phyloP scores from a whole-genome alignment of 2,888 invertebrate species.

The Augochlorella aurata region DNA sequence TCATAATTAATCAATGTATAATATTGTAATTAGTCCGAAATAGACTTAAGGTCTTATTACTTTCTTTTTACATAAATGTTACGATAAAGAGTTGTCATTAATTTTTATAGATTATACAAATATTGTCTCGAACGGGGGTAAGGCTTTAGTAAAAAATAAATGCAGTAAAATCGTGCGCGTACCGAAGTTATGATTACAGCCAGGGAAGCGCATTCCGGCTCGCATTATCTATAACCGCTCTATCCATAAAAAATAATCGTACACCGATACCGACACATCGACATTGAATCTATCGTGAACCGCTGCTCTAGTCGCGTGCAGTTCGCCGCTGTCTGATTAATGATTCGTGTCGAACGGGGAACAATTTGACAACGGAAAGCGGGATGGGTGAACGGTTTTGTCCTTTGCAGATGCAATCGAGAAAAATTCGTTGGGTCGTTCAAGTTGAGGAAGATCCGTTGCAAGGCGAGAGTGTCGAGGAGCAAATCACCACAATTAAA shows the following conservation, averaged over 20 bases:
- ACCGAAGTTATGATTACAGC: conserved; percentile 9
- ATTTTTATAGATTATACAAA: background rate
- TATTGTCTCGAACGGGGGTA: background rate
- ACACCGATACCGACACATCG: conserved; percentile 53
- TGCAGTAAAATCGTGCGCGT: background rate
- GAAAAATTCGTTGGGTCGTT: conserved; percentile 84
- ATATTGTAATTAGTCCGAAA: background rate
- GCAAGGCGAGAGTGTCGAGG: conserved; percentile 82
- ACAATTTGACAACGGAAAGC: background rate
- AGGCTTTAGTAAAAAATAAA: background rate
- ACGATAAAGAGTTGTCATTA: background rate
- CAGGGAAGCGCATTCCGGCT: conserved; percentile 31
- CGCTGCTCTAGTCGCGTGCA: conserved; percentile 48
- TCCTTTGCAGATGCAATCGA: conserved; percentile 74
- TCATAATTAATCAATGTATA: background rate
- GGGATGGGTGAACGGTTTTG: background rate
- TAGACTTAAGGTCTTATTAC: background rate
- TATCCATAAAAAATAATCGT: conserved; percentile 63
- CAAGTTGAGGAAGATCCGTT: conserved; percentile 82
- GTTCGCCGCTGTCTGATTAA: conserved; percentile 34
- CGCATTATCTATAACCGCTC: conserved; percentile 57
- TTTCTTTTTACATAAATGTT: background rate
- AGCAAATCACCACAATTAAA: conserved; percentile 83
- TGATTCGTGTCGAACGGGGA: background rate
- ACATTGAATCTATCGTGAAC: conserved; percentile 52